Conservation (phyloP, 64 coral and sea anemone genomes). For the Exaiptasia diaphana region DNA sequence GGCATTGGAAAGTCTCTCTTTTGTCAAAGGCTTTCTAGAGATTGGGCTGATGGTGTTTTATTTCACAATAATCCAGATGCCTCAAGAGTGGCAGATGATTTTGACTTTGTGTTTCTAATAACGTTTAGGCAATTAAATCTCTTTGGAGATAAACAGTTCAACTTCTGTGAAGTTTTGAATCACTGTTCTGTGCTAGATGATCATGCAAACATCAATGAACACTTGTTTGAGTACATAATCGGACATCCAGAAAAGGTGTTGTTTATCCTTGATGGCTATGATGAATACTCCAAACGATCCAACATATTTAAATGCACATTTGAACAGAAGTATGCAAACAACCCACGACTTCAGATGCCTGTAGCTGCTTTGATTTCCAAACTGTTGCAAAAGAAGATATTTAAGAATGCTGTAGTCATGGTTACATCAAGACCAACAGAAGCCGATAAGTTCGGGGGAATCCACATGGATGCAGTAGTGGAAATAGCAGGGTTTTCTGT, state of each 20-base stretch:
- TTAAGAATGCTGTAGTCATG: not conserved
- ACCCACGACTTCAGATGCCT: not conserved
- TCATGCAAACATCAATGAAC: not conserved
- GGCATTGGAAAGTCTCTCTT: conserved; percentile 41
- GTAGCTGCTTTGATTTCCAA: conserved; percentile 7
- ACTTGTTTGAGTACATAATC: not conserved
- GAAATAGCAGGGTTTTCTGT: conserved; percentile 38
- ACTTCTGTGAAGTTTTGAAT: not conserved
- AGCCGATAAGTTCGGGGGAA: not conserved
- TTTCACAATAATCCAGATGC: not conserved
- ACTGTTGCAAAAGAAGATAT: not conserved
- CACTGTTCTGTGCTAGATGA: conserved; percentile 5
- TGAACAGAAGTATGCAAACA: not conserved
- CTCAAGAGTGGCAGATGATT: not conserved
- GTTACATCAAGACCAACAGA: conserved; percentile 11
- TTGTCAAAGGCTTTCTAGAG: conserved; percentile 17
- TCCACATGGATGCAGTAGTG: not conserved
- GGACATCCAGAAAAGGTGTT: conserved; percentile 9
- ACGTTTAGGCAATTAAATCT: conserved; percentile 15
- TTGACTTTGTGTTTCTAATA: conserved; percentile 17
- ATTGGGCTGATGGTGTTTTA: conserved; percentile 22
- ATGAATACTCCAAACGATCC: not conserved
- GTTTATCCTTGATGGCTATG: conserved; percentile 31
- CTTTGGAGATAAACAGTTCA: not conserved
- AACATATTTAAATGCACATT: not conserved